Conservation (phyloP, 1,140 invertebrate genomes). For the Dolichoris vasculosae region DNA sequence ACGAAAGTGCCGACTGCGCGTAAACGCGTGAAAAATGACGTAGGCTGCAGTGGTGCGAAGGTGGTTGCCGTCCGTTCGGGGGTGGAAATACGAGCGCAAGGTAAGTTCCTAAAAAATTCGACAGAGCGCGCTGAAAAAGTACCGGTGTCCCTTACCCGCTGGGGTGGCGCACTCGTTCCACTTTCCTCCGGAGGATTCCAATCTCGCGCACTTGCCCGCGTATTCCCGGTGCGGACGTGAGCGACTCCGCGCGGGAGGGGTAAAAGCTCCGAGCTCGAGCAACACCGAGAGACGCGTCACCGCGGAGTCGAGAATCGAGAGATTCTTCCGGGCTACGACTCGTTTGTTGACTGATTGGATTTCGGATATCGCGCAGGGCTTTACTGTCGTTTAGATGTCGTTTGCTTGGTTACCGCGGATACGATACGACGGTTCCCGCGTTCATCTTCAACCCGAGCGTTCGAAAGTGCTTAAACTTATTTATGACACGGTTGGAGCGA, state of each 20-base stretch:
- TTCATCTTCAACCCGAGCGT: slow-evolving; percentile 6
- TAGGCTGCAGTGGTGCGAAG: slow-evolving; percentile 2
- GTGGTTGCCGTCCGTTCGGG: slow-evolving; percentile 34
- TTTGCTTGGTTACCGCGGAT: background rate
- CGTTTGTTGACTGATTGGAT: slow-evolving; percentile 50
- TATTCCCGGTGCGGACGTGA: background rate
- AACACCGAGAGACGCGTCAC: background rate
- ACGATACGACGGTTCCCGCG: slow-evolving; percentile 27
- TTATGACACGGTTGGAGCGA: background rate
- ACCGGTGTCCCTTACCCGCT: background rate
- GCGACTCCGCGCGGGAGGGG: background rate
- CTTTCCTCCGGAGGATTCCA: background rate
- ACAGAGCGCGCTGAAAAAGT: slow-evolving; percentile 43
- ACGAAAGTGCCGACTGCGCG: too few species aligned
- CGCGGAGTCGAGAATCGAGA: background rate
- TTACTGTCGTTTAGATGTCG: background rate
- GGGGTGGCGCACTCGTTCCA: background rate
- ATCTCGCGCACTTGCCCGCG: background rate
- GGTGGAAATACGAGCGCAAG: slow-evolving; percentile 6
- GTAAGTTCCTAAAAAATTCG: slow-evolving; percentile 34
- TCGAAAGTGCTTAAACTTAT: slow-evolving; percentile 22
- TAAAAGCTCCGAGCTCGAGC: background rate
- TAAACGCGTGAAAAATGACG: background rate
- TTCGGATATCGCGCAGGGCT: slow-evolving; percentile 2
- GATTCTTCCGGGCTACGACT: slow-evolving; percentile 9